These are phyloP conservation scores for Trichonephila clavata DNA, from an alignment of 1,140 invertebrate genomes.

Conservation along the genomic window DNA sequence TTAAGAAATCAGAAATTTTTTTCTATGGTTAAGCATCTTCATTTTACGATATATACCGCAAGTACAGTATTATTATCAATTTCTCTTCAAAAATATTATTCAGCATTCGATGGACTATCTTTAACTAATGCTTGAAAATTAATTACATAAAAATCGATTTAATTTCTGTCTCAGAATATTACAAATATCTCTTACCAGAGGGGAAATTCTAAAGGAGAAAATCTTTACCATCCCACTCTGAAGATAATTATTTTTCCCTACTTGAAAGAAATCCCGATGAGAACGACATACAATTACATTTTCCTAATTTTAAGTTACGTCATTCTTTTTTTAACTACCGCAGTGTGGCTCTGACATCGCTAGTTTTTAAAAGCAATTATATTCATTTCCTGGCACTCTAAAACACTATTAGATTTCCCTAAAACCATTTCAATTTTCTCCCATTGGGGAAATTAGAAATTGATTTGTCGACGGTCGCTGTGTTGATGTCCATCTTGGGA, in stretches of 20 bases:
- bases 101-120: neutral
- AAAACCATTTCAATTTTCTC: neutral
- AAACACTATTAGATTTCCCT: neutral
- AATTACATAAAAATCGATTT: neutral
- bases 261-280: neutral
- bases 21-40: too few species aligned
- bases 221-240: neutral
- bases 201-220: neutral
- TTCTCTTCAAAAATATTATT: neutral
- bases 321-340: neutral
- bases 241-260: constrained; percentile 9
- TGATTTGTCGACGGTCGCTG: neutral
- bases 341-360: neutral
- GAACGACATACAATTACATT: constrained; percentile 3
- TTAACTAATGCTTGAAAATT: neutral
- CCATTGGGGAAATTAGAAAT: constrained; percentile 6
- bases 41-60: too few species aligned
- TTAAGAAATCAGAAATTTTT: too few species aligned
- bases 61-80: neutral
- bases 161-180: neutral
- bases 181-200: neutral
- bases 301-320: neutral
- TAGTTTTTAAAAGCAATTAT: constrained; percentile 6
- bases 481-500: constrained; percentile 3
- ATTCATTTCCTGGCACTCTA: constrained; percentile 2